Evolutionary conservation across 2,797 vertebrate genomes (phyloP).

Genomic region (Alosa sapidissima): DNA sequence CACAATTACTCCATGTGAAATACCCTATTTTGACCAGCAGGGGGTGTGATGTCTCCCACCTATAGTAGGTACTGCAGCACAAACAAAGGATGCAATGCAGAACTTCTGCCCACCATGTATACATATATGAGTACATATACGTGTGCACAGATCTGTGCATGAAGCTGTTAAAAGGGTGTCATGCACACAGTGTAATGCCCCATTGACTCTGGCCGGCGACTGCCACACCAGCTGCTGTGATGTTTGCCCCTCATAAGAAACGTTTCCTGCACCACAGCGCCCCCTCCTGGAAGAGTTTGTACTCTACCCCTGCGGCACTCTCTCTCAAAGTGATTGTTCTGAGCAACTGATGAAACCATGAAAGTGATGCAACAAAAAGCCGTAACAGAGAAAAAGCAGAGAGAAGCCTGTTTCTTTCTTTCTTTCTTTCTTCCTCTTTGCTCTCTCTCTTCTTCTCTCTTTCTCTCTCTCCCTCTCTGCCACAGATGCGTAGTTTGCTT

Average conservation of each 20-base stretch:
- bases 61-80: neutral
- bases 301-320: neutral
- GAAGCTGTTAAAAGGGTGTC: neutral
- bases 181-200: neutral
- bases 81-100: neutral
- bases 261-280: neutral
- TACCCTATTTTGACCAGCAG: neutral
- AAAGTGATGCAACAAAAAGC: neutral
- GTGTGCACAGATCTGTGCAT: neutral
- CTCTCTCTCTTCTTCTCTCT: neutral
- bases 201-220: neutral
- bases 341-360: neutral
- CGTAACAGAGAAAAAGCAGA: neutral
- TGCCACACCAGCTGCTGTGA: neutral
- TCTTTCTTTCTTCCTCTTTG: neutral
- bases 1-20: neutral
- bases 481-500: constrained; percentile 2
- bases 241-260: neutral
- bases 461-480: neutral
- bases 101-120: neutral
- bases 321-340: neutral
- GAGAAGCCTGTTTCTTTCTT: neutral
- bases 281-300: neutral
- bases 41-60: neutral
- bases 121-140: neutral